Conservation (phyloP, 1,140 invertebrate genomes). For the Drosophila ohnishii region DNA sequence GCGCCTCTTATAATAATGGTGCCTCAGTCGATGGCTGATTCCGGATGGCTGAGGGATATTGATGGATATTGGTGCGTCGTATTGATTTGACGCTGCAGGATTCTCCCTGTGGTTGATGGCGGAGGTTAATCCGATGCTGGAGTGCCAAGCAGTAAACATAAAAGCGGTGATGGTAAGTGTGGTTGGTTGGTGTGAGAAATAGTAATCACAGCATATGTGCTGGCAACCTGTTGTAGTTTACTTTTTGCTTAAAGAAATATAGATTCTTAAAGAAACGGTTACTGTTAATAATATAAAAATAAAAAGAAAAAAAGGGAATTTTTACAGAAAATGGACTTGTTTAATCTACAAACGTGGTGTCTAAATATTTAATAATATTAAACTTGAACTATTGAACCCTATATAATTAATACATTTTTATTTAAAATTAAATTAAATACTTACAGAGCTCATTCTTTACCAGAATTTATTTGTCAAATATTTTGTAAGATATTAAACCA, state of each 20-base stretch:
- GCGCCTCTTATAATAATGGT: conserved; percentile 75
- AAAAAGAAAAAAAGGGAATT: background rate
- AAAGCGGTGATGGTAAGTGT: conserved; percentile 22
- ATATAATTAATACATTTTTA: background rate
- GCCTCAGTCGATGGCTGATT: conserved; percentile 41
- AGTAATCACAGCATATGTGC: conserved; percentile 1
- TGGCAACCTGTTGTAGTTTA: conserved; percentile 29
- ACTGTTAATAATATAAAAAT: background rate
- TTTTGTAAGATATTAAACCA: background rate
- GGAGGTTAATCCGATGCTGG: conserved; percentile 15
- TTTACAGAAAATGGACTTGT: too few relatives aligned
- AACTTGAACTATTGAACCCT: too few relatives aligned
- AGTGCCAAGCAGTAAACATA: conserved; percentile 36
- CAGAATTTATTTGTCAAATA: too few relatives aligned
- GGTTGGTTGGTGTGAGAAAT: conserved; percentile 2
- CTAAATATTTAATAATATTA: too few relatives aligned
- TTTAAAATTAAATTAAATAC: too few relatives aligned
- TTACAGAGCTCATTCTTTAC: too few relatives aligned
- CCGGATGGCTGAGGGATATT: conserved; percentile 24
- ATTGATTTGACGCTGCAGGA: conserved; percentile 66
- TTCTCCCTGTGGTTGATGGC: conserved; percentile 25
- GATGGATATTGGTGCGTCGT: conserved; percentile 26
- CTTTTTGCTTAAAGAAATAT: background rate
- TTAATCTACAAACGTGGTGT: too few relatives aligned
- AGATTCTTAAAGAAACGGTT: background rate